These are phyloP conservation scores for Montipora cactus DNA, from an alignment of 64 coral and sea anemone species.

Conservation along the genomic window DNA sequence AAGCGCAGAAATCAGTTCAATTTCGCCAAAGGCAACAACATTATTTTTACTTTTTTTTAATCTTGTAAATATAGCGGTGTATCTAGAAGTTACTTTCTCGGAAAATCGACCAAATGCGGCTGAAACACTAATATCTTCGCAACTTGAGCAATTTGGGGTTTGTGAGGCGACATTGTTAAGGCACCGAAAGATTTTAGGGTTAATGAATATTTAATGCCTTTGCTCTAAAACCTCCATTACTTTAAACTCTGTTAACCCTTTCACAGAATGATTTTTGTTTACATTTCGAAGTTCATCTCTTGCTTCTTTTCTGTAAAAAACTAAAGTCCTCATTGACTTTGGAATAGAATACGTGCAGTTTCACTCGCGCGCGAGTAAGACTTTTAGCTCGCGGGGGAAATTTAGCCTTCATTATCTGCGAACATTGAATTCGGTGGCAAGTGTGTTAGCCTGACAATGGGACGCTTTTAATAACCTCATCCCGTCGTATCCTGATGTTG, in stretches of 20 bases:
- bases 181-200: constrained; percentile 3
- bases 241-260: background rate
- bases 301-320: background rate
- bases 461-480: constrained; percentile 27
- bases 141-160: constrained; percentile 30
- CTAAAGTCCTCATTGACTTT: no score
- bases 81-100: background rate
- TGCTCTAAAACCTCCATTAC: constrained; percentile 3
- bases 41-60: background rate
- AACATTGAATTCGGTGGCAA: constrained; percentile 6
- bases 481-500: constrained; percentile 27
- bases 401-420: background rate
- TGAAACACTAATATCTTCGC: background rate
- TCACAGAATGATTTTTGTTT: background rate
- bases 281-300: background rate
- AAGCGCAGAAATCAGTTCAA: background rate
- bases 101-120: background rate
- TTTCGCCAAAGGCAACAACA: background rate
- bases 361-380: background rate
- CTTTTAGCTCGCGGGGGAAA: constrained; percentile 3
- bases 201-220: constrained; percentile 27
- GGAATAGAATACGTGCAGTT: background rate
- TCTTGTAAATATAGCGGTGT: background rate
- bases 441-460: constrained; percentile 44
- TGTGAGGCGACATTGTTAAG: constrained; percentile 20